Percentiles rank a stretch among this genome's conserved stretches.
These are phyloP conservation scores for Bubo blakistoni DNA, from an alignment of 2,113 vertebrate species.

Conservation along the genomic window DNA sequence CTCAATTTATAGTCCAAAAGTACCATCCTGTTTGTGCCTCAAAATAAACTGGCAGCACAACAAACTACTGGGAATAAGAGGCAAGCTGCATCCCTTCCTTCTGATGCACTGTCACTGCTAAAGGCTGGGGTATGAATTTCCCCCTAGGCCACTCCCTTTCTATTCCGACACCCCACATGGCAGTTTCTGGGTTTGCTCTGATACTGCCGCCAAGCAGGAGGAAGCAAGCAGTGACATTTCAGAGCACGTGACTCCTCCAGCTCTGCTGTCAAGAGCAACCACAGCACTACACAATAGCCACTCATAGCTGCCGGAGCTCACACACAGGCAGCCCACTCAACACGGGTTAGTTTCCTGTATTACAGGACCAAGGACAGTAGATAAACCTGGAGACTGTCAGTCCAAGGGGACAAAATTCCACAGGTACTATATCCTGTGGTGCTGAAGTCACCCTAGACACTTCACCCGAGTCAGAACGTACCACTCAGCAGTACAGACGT, in stretches of 20 bases:
- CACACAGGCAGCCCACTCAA: neutral
- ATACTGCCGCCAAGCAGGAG: neutral
- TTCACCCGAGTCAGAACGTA: neutral
- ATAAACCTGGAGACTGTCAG: neutral
- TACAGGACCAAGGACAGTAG: neutral
- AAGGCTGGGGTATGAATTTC: neutral
- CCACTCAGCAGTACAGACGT: neutral
- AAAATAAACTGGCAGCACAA: neutral
- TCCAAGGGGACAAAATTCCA: neutral
- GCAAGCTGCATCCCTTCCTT: neutral
- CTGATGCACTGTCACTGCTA: too few species aligned
- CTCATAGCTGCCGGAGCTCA: neutral
- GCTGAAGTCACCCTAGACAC: neutral
- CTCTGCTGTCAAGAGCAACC: neutral
- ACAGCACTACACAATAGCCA: too few species aligned
- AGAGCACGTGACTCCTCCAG: neutral
- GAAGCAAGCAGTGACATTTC: neutral
- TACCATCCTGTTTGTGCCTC: neutral
- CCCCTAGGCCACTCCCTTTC: neutral
- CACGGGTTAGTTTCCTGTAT: neutral
- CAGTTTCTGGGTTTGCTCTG: neutral
- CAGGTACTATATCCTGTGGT: neutral
- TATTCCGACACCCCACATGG: neutral
- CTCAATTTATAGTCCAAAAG: neutral
- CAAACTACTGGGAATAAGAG: neutral